Evolutionary conservation across 2,888 invertebrate species (phyloP), one percentile per base, ranked within the genome.

Genomic region (Eugnorisma glareosa): DNA sequence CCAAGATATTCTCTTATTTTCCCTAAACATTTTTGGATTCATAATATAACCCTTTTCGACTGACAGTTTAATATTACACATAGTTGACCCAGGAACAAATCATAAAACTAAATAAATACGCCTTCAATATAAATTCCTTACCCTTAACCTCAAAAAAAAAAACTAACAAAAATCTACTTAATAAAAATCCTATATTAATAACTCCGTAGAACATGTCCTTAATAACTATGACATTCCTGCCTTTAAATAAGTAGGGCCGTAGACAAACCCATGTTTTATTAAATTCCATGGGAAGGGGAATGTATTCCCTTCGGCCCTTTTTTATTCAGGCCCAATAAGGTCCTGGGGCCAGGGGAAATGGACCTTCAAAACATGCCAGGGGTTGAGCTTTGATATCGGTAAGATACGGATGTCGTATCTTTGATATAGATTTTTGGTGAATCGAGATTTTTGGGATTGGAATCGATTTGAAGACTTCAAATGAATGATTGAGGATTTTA

Each of bases 221-320:
- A 78, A 70, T 73, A 87, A 72, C 77, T 77, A 80, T 40, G 54
- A 84, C 70, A 76, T 77, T 40, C 66, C 78, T 61, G 1, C 45
- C 67, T 73, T 78, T 77, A 85, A 86, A 72, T 82, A 75, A 81
- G 66, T 79, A 57, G 15, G 57, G 40, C 31, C 57, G 67, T 79
- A 75, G 72, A 82, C 86, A 85, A 84, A 68, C 48, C 76, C 74
- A 81, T 87, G 89, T 85, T 83, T 82, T 87, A 87, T 88, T 88
- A 88, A 87, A 87, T 87, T 88, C 89, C 81, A 59, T 69, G 37
- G 79, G 35, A 66, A 67, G 70, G 68, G 45, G 35, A 70, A 76
- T 67, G 64, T 68, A 67, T 78, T 66, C 71, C 70, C 67, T 57
- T 73, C 11, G 45, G 57, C 8, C 74, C 71, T 67, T 86, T 81